These are phyloP conservation scores for Condylura cristata DNA, from an alignment of 2,113 vertebrate species.

Conservation along the genomic window DNA sequence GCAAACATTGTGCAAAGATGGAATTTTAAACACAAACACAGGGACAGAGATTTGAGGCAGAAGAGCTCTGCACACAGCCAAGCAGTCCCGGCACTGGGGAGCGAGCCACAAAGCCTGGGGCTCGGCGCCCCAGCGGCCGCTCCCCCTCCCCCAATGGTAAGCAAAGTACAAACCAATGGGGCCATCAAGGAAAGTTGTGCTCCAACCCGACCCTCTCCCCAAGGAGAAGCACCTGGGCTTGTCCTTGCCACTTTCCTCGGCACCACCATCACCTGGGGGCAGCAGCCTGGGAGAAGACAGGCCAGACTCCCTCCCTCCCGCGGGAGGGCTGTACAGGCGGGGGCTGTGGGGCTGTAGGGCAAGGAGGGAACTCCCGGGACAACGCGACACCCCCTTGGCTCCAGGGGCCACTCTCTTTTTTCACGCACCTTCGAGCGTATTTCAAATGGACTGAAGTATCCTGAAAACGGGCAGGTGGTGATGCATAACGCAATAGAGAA, in stretches of 20 bases:
- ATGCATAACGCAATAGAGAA: background rate
- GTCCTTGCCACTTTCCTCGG: background rate
- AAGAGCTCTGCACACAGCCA: background rate
- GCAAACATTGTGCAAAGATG: slow-evolving; percentile 49
- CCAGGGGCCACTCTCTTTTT: background rate
- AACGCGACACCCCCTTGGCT: background rate
- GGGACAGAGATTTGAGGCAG: slow-evolving; percentile 30
- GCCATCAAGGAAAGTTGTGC: background rate
- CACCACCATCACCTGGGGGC: too few species aligned
- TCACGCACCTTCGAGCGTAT: too few species aligned
- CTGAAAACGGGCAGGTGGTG: rapidly evolving
- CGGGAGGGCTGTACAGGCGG: background rate
- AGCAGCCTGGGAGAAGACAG: background rate
- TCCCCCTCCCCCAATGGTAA: slow-evolving; percentile 35
- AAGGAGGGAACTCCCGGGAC: background rate
- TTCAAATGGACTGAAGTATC: background rate
- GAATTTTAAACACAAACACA: slow-evolving; percentile 66
- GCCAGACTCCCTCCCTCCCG: rapidly evolving
- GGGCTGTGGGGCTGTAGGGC: background rate
- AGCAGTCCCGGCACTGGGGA: slow-evolving; percentile 42
- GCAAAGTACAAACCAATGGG: background rate
- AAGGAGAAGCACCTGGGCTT: rapidly evolving
- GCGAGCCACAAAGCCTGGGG: background rate
- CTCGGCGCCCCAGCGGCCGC: too few species aligned
- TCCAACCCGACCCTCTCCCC: background rate